Conservation (phyloP, 2,888 invertebrate genomes). For the Lasioglossum oenotherae region DNA sequence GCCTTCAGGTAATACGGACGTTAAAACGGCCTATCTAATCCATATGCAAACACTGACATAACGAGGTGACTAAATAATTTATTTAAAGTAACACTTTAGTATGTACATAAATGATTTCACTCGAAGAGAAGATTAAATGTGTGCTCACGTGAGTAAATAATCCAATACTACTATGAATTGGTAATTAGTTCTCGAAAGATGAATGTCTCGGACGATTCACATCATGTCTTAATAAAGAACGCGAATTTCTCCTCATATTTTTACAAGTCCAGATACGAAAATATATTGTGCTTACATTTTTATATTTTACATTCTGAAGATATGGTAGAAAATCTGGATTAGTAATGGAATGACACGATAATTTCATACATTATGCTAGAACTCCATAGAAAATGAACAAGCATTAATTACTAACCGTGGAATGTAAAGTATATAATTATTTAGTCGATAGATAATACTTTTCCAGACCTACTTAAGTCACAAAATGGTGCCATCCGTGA, state of each 20-base stretch:
- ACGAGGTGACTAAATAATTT: neutral
- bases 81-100: neutral
- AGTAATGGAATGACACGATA: no score
- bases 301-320: no score
- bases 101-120: neutral
- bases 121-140: neutral
- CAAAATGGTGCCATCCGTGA: slow-evolving; percentile 79
- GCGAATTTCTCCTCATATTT: no score
- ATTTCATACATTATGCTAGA: neutral
- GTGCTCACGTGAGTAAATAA: neutral
- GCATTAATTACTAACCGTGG: neutral
- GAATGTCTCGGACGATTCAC: neutral
- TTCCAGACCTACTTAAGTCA: slow-evolving; percentile 79
- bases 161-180: neutral
- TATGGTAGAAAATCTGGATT: no score
- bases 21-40: neutral
- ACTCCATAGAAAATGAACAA: neutral
- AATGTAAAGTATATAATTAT: neutral
- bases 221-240: no score
- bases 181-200: neutral
- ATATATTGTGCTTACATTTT: no score
- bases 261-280: no score
- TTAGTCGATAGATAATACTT: neutral
- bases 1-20: slow-evolving; percentile 84
- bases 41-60: neutral